Percentiles rank a stretch among this genome's conserved stretches.
Evolutionary conservation across 2,113 vertebrate species (phyloP).

Genomic region (Indri indri): DNA sequence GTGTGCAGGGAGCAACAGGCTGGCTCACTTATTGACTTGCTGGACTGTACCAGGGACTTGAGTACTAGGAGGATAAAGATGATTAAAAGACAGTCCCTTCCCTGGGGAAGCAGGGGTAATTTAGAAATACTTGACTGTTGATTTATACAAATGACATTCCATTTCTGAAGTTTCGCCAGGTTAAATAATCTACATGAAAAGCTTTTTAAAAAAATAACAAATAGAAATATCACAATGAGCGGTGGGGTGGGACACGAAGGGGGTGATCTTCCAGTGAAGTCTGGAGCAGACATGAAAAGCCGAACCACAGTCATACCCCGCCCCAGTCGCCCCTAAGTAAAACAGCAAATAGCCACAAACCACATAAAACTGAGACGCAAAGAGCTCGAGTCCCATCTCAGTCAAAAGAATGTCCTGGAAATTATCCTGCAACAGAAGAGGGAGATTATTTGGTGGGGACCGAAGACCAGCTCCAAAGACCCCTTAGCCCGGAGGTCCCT

Average conservation of each 20-base stretch:
- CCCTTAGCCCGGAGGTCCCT: background rate
- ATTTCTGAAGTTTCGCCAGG: background rate
- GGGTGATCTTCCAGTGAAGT: background rate
- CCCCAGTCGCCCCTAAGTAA: background rate
- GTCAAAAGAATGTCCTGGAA: background rate
- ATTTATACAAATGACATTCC: background rate
- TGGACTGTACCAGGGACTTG: accelerated
- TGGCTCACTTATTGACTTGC: accelerated
- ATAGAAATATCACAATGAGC: background rate
- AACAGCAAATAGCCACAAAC: background rate
- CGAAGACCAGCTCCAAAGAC: background rate
- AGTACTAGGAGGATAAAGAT: background rate
- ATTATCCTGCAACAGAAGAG: background rate
- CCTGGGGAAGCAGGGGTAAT: background rate
- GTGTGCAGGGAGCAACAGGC: accelerated
- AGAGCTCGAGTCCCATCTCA: background rate
- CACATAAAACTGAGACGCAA: background rate
- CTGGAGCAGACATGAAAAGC: background rate
- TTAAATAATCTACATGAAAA: background rate
- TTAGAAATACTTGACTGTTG: background rate
- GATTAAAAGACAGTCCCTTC: background rate
- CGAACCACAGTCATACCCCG: background rate
- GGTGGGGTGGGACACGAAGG: background rate
- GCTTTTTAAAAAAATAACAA: background rate
- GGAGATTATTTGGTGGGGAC: background rate